phyloP scores from a whole-genome alignment of 2,113 vertebrate species.

The Baryphthengus martii region DNA sequence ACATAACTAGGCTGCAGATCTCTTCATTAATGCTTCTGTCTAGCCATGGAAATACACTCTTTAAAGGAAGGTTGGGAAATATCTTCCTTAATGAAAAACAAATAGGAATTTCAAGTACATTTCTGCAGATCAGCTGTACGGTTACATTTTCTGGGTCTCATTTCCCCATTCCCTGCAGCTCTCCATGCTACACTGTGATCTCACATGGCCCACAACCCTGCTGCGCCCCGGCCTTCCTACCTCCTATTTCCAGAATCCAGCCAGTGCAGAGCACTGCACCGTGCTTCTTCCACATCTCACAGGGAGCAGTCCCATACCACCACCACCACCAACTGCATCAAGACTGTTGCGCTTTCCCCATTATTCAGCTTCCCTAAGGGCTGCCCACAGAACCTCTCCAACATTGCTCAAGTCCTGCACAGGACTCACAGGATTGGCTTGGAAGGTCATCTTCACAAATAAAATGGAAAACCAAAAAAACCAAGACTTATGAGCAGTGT shows the following conservation, averaged over 20 bases:
- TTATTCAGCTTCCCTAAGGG: background rate
- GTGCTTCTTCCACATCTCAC: background rate
- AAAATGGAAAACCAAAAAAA: background rate
- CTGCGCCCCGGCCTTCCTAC: background rate
- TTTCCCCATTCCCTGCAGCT: background rate
- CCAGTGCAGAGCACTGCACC: background rate
- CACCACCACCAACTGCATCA: background rate
- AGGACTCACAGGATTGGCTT: background rate
- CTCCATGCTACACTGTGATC: background rate
- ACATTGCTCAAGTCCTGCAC: background rate
- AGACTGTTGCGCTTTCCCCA: background rate
- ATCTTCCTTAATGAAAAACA: background rate
- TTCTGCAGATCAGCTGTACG: background rate
- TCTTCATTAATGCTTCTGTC: background rate
- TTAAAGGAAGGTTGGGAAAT: background rate
- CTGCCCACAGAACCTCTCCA: background rate
- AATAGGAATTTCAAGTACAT: background rate
- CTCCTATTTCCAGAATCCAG: background rate
- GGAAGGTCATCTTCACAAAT: background rate
- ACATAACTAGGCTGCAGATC: background rate
- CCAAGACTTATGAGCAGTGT: background rate
- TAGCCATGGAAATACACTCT: background rate
- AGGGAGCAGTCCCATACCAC: background rate
- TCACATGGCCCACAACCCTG: background rate
- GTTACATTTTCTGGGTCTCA: background rate